Conservation (phyloP, 1,140 invertebrate species). For the Brachionus manjavacas region DNA sequence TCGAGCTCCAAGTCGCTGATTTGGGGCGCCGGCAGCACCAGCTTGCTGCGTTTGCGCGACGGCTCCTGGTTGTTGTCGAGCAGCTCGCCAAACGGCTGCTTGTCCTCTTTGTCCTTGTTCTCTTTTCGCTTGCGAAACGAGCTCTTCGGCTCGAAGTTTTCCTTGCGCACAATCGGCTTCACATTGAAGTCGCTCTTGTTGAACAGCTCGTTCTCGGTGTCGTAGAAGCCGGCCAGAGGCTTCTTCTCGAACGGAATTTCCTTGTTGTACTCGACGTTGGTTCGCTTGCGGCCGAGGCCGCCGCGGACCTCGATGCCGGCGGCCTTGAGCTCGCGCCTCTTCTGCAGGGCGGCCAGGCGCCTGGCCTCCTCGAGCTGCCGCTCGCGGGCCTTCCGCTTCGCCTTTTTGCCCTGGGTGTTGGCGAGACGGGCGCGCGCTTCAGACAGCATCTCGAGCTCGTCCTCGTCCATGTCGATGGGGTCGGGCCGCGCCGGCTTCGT, state of each 20-base stretch:
- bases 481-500: constrained; percentile 97
- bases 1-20: constrained; percentile 76
- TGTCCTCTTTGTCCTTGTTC: constrained; percentile 69
- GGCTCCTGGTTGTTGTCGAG: constrained; percentile 70
- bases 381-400: constrained; percentile 94
- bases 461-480: constrained; percentile 99
- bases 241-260: constrained; percentile 96
- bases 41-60: constrained; percentile 83
- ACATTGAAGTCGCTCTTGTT: constrained; percentile 85
- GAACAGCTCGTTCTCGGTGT: constrained; percentile 79
- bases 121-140: constrained; percentile 76
- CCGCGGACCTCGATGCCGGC: constrained; percentile 78
- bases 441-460: constrained; percentile 97
- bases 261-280: constrained; percentile 87
- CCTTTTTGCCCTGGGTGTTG: constrained; percentile 99
- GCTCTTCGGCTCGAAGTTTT: constrained; percentile 78
- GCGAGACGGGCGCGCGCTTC: constrained; percentile 94
- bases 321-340: constrained; percentile 86
- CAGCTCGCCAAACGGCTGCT: constrained; percentile 44
- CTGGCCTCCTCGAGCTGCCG: constrained; percentile 97
- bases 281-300: constrained; percentile 50
- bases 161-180: constrained; percentile 72
- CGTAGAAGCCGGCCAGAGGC: constrained; percentile 81
- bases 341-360: constrained; percentile 88
- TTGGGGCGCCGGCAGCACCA: constrained; percentile 91